A percentile compares a stretch with the other conserved stretches of the same genome.
phyloP scores from a whole-genome alignment of 2,797 vertebrate genomes.

The Myotis planiceps region DNA sequence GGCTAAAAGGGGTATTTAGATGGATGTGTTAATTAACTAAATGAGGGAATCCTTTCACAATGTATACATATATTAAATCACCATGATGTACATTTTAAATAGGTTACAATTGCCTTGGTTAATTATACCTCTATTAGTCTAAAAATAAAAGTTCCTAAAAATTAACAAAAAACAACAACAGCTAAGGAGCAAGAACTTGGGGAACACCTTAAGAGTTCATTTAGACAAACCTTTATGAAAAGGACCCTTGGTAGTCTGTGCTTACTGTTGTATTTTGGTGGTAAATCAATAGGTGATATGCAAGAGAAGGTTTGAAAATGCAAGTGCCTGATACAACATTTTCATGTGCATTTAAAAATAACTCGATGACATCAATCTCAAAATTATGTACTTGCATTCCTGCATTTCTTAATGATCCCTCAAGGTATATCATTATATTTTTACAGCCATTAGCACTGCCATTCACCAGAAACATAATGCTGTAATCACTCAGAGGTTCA shows the following conservation, averaged over 20 bases:
- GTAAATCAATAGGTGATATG: conserved; percentile 65
- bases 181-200: background rate
- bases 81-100: background rate
- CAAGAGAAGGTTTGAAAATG: conserved; percentile 67
- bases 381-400: conserved; percentile 73
- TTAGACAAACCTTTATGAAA: background rate
- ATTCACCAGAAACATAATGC: conserved; percentile 80
- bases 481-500: conserved; percentile 80
- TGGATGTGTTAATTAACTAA: background rate
- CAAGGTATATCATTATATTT: conserved; percentile 68
- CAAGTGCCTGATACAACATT: conserved; percentile 69
- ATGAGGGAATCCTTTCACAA: background rate
- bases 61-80: background rate
- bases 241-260: background rate
- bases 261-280: background rate
- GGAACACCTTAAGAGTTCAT: background rate
- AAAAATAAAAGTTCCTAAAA: background rate
- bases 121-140: background rate
- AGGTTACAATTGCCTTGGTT: background rate
- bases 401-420: conserved; percentile 81
- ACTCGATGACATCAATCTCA: conserved; percentile 76
- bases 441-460: conserved; percentile 77
- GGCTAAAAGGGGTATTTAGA: background rate
- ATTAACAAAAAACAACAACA: background rate
- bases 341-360: conserved; percentile 74